Evolutionary conservation across 1,140 invertebrate genomes (phyloP).

Genomic region (Yoshiicerus persimilis): DNA sequence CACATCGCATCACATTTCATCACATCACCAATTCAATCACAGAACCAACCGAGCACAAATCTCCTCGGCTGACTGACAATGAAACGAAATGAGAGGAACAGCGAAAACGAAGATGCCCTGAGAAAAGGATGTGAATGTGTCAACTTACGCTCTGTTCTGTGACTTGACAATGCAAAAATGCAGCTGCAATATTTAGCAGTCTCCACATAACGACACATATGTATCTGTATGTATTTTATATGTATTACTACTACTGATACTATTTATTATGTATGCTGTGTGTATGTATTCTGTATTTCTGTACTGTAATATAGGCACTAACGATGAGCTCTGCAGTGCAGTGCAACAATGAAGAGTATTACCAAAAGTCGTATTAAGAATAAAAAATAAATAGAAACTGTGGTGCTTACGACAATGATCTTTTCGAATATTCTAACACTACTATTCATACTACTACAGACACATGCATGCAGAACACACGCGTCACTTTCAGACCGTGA

Average conservation of each 20-base stretch:
- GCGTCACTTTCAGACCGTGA: neutral
- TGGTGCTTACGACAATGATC: constrained; percentile 16
- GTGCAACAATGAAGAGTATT: neutral
- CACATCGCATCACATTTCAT: neutral
- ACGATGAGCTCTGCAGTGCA: neutral
- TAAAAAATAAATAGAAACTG: neutral
- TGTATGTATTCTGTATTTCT: neutral
- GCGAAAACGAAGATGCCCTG: too few species aligned
- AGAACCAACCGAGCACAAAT: neutral
- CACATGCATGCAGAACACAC: neutral
- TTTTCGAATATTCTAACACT: neutral
- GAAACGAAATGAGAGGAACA: neutral
- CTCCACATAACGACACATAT: neutral
- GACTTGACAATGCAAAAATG: neutral
- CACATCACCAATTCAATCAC: neutral
- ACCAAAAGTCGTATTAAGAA: neutral
- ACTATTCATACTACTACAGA: neutral
- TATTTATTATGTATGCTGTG: neutral
- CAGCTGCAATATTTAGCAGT: neutral
- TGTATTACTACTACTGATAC: neutral
- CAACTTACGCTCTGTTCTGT: neutral
- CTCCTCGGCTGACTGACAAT: neutral
- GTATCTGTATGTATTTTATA: neutral
- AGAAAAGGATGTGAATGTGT: neutral
- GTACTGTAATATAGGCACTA: neutral